Evolutionary conservation across 2,113 vertebrate species (phyloP).

Genomic region (Pteruthius melanotis): DNA sequence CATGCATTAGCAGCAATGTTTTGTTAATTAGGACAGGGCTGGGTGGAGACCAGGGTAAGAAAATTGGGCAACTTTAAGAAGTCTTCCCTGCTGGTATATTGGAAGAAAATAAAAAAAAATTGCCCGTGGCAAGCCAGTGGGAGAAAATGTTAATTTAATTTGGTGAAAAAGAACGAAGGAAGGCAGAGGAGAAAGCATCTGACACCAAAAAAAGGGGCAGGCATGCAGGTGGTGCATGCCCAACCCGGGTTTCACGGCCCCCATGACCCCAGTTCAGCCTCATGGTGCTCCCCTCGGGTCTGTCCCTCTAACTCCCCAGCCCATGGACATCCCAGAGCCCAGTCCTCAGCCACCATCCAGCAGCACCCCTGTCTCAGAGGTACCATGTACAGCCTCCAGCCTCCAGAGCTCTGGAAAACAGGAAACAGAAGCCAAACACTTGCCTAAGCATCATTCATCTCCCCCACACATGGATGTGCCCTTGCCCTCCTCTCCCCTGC

Average conservation of each 20-base stretch:
- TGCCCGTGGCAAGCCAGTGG: neutral
- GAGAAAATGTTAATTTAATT: neutral
- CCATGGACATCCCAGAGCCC: neutral
- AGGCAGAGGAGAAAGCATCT: neutral
- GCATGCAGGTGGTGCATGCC: rapidly evolving
- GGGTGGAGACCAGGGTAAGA: neutral
- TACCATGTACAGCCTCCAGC: neutral
- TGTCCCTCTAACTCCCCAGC: neutral
- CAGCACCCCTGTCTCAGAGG: neutral
- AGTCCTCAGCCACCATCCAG: rapidly evolving
- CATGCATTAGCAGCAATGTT: neutral
- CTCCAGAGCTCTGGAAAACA: neutral
- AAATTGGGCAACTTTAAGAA: neutral
- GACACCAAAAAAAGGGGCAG: neutral
- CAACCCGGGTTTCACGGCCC: rapidly evolving
- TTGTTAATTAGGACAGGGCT: neutral
- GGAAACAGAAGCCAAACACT: neutral
- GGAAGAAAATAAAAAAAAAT: neutral
- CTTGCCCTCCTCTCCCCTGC: neutral
- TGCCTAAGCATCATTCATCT: neutral
- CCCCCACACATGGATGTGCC: rapidly evolving
- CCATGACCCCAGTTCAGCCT: neutral
- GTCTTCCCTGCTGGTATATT: neutral
- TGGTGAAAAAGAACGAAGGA: neutral
- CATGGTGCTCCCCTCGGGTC: neutral